Percentiles rank a stretch among this genome's conserved stretches.
Conservation (phyloP, 1,140 invertebrate species). For the Microplitis demolitor region DNA sequence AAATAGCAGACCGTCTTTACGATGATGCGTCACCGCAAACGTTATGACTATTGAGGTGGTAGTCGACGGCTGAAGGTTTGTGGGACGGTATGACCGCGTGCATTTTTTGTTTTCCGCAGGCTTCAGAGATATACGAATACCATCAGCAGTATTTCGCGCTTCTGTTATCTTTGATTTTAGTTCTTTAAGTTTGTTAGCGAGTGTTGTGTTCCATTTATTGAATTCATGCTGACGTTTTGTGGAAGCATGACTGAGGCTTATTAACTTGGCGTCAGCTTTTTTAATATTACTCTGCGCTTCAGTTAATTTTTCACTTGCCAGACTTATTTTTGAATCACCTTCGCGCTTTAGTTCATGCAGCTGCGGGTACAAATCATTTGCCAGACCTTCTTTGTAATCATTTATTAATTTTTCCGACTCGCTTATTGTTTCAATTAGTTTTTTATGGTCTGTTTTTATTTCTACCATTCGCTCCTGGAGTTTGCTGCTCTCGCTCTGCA, state of each 20-base stretch:
- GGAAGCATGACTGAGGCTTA: constrained; percentile 61
- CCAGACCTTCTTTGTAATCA: constrained; percentile 51
- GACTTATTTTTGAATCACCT: constrained; percentile 63
- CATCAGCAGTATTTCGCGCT: constrained; percentile 80
- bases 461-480: constrained; percentile 40
- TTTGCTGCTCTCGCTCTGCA: constrained; percentile 48
- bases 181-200: constrained; percentile 68
- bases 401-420: constrained; percentile 57
- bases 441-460: constrained; percentile 35
- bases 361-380: constrained; percentile 56
- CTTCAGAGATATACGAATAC: constrained; percentile 79
- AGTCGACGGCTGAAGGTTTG: constrained; percentile 69
- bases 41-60: constrained; percentile 74
- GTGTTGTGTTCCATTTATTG: constrained; percentile 66
- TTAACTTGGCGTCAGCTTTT: constrained; percentile 61
- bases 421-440: constrained; percentile 44
- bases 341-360: constrained; percentile 64
- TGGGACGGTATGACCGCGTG: constrained; percentile 72
- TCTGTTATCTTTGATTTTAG: constrained; percentile 76
- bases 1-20: constrained; percentile 69
- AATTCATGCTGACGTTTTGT: constrained; percentile 65
- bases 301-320: constrained; percentile 60
- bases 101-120: constrained; percentile 68
- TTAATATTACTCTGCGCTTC: constrained; percentile 66
- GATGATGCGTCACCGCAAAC: constrained; percentile 67